A percentile compares a stretch with the other conserved stretches of the same genome.
Conservation (phyloP, 1,140 invertebrate genomes). For the Philotrypesis tridentata region DNA sequence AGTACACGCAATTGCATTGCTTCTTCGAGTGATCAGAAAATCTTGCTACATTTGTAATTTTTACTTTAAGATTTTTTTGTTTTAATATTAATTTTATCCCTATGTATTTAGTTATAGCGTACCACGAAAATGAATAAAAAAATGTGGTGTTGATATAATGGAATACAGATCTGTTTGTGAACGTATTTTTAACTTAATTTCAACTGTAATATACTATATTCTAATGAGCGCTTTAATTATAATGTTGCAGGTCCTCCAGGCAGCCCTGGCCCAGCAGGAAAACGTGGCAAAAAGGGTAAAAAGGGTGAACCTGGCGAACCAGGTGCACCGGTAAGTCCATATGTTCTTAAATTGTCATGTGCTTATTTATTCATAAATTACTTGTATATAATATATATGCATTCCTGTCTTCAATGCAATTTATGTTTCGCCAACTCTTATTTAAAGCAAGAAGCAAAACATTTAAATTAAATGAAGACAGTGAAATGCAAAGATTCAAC, state of each 20-base stretch:
- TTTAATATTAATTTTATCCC: no score
- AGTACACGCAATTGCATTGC: neutral
- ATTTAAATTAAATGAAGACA: no score
- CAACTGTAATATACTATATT: neutral
- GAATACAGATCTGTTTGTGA: no score
- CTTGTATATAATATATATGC: no score
- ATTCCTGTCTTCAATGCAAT: neutral
- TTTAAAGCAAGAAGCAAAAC: no score
- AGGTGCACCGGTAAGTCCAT: conserved; percentile 81
- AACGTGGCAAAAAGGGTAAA: conserved; percentile 90
- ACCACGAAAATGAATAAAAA: no score
- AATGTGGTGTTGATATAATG: no score
- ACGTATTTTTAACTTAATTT: neutral
- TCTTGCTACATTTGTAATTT: no score
- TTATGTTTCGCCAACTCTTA: no score
- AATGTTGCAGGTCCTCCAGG: conserved; percentile 79
- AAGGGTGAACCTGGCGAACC: conserved; percentile 88
- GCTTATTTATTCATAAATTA: neutral
- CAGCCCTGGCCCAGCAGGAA: conserved; percentile 84
- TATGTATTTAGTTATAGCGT: no score
- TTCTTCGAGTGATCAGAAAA: neutral
- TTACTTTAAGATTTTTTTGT: no score
- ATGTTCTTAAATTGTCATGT: neutral
- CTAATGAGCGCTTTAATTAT: conserved; percentile 55
- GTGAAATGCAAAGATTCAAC: no score